Evolutionary conservation across 1,140 invertebrate species (phyloP).

Genomic region (Coptotermes formosanus): DNA sequence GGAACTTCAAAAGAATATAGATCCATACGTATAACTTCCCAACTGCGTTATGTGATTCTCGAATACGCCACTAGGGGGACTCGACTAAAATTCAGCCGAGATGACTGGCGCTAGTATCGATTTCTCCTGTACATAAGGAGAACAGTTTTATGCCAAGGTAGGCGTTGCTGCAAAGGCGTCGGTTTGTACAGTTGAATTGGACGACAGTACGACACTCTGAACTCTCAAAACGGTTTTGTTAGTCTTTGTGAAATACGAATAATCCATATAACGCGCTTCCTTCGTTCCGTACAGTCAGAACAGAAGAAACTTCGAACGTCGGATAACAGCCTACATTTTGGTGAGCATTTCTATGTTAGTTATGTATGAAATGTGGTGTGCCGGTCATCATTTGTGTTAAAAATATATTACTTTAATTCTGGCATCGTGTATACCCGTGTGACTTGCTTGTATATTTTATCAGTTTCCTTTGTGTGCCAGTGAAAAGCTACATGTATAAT

Average conservation of each 20-base stretch:
- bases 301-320: too few species aligned
- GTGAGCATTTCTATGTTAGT: too few species aligned
- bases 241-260: background rate
- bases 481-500: too few species aligned
- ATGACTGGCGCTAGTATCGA: slow-evolving; percentile 14
- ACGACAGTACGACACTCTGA: background rate
- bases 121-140: background rate
- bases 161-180: background rate
- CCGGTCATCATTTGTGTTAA: too few species aligned
- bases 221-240: background rate
- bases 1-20: background rate
- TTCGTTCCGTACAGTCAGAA: too few species aligned
- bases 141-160: background rate
- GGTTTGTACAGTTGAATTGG: background rate
- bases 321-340: too few species aligned
- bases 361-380: too few species aligned
- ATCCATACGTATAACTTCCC: background rate
- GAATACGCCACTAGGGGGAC: background rate
- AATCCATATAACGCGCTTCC: too few species aligned
- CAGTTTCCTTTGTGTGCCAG: too few species aligned
- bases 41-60: background rate
- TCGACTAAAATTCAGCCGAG: background rate
- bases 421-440: too few species aligned
- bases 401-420: too few species aligned
- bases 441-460: too few species aligned